Evolutionary conservation across 2,797 vertebrate genomes (phyloP), one percentile per base, ranked within the genome.

Genomic region (Bradypodion pumilum): DNA sequence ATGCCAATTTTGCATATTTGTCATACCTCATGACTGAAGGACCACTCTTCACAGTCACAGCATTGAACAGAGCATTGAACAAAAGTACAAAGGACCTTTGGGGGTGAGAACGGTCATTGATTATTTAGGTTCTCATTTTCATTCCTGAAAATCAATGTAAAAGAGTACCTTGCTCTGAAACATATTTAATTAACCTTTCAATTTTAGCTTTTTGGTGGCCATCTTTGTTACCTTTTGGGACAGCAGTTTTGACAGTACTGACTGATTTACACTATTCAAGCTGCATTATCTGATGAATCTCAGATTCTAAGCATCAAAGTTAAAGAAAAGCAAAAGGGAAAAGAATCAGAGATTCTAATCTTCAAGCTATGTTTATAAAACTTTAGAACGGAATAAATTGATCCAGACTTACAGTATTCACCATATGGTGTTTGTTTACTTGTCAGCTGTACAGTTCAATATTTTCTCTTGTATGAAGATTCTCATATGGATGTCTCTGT

Each of bases 381-480:
- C n/a, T 74, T 74, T 63, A 21, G 69, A 29, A 63, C 63, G 83
- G 63, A 76, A 59, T 42, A 56, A 42, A 29, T 27, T 49, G 35
- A 76, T 76, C 73, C 62, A 75, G 63, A 27, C 16, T 10, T 42
- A 75, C 15, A n/a, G 27, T 40, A 68, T 76, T 27, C 49, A 15
- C 73, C 74, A 83, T 49, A 63, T 76, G 63, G 62, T 59, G 65
- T 81, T 73, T 73, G 68, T 44, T 44, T 81, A 81, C 52, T 73
- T 81, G 52, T 60, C 40, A 60, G 25, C 52, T 60, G 23, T 42
- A 56, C 15, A 59, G 35, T 46, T 83, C 68, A 49, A 56, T 42
- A 12, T 32, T 68, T 83, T 68, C 35, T 76, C 35, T 59, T 66
- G 59, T 76, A 76, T 52, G 62, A 69, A 74, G 65, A 21, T 15